These are phyloP conservation scores for Eupeodes latifasciatus DNA, from an alignment of 2,888 invertebrate genomes.

Conservation along the genomic window DNA sequence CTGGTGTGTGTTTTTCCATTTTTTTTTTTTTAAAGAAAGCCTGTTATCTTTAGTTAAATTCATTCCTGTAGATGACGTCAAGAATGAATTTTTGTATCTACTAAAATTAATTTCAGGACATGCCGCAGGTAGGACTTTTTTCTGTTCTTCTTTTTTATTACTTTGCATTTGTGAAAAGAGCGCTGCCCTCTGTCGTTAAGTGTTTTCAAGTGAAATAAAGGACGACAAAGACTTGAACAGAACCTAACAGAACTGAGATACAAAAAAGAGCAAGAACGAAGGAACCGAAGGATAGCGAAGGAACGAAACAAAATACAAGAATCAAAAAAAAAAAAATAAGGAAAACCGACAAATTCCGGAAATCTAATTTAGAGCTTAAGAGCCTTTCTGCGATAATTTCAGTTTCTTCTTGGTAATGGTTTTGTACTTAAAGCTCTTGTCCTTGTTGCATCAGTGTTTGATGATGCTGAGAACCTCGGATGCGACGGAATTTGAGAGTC, in stretches of 20 bases:
- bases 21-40: constrained; percentile 7
- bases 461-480: neutral
- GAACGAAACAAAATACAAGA: neutral
- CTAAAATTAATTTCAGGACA: constrained; percentile 67
- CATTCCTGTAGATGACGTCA: constrained; percentile 45
- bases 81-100: constrained; percentile 54
- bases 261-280: neutral
- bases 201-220: constrained; percentile 54
- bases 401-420: constrained; percentile 73
- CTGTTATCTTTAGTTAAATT: constrained; percentile 27
- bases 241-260: constrained; percentile 35
- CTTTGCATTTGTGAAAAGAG: constrained; percentile 7
- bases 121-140: constrained; percentile 59
- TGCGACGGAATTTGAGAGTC: neutral
- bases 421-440: constrained; percentile 62
- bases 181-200: constrained; percentile 53
- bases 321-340: neutral
- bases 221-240: constrained; percentile 43
- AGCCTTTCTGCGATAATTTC: constrained; percentile 77
- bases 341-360: constrained; percentile 71
- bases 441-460: constrained; percentile 37
- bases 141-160: constrained; percentile 1
- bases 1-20: neutral
- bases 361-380: constrained; percentile 77
- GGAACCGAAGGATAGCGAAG: too few species aligned